These are phyloP conservation scores for Staurois parvus DNA, from an alignment of 2,797 vertebrate genomes.

Conservation along the genomic window DNA sequence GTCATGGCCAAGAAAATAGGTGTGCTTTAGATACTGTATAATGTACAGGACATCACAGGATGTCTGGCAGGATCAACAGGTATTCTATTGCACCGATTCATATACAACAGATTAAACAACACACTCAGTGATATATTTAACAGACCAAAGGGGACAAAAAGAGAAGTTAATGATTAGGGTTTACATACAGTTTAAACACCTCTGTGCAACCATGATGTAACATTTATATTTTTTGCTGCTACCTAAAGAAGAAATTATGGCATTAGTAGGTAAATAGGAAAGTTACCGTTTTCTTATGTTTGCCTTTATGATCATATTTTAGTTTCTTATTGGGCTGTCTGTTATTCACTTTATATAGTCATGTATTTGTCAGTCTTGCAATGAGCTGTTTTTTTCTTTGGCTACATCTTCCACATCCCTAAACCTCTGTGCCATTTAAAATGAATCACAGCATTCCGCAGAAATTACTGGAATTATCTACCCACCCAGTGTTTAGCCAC, in stretches of 20 bases:
- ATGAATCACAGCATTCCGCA: neutral
- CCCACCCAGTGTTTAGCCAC: slow-evolving; percentile 2
- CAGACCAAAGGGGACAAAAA: no score
- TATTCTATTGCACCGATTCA: no score
- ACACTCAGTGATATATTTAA: no score
- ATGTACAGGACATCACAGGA: no score
- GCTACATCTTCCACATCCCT: neutral
- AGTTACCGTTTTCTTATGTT: neutral
- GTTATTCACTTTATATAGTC: neutral
- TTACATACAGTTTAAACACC: neutral
- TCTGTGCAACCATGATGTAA: neutral
- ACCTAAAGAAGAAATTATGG: neutral
- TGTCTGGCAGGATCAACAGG: no score
- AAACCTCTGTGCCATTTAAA: slow-evolving; percentile 1
- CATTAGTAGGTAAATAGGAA: neutral
- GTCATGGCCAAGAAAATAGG: no score
- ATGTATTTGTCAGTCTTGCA: neutral
- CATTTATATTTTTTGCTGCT: neutral
- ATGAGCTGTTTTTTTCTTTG: neutral
- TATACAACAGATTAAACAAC: no score
- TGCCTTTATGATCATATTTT: neutral
- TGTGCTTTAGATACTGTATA: no score
- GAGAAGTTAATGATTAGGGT: neutral
- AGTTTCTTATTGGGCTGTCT: neutral
- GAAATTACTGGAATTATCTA: slow-evolving; percentile 5